A percentile compares a stretch with the other conserved stretches of the same genome.
These are phyloP conservation scores for Trachelus stipa DNA, from an alignment of 2,888 invertebrate species.

Conservation along the genomic window DNA sequence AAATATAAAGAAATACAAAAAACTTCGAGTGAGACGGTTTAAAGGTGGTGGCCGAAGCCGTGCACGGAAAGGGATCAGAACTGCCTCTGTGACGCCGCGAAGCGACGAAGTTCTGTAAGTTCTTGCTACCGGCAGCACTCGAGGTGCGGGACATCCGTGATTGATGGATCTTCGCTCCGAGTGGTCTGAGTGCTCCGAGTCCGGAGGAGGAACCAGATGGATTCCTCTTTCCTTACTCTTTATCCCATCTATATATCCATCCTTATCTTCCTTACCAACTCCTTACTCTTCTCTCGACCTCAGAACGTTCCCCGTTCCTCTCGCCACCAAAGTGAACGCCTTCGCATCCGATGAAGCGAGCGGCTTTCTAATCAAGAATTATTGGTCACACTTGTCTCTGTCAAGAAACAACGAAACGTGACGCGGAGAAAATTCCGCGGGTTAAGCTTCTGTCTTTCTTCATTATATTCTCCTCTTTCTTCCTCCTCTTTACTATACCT, in stretches of 20 bases:
- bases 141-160: conserved; percentile 56
- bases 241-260: conserved; percentile 10
- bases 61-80: conserved; percentile 16
- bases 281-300: conserved; percentile 14
- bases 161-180: conserved; percentile 62
- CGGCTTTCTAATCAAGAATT: conserved; percentile 58
- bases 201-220: conserved; percentile 2
- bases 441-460: background rate
- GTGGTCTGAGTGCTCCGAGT: conserved; percentile 42
- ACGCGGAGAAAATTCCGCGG: conserved; percentile 32
- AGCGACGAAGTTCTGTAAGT: conserved; percentile 57
- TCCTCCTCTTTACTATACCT: background rate
- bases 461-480: background rate
- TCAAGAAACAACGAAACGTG: conserved; percentile 18
- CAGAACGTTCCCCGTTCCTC: conserved; percentile 12
- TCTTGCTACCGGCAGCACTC: conserved; percentile 51
- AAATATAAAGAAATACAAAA: background rate
- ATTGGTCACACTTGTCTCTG: conserved; percentile 52
- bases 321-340: conserved; percentile 30
- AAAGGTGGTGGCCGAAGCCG: background rate
- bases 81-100: conserved; percentile 49
- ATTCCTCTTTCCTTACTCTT: conserved; percentile 33
- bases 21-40: background rate
- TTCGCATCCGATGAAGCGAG: conserved; percentile 41
- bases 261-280: conserved; percentile 17